Base-by-base conservation (phyloP, 2,113 vertebrate species). In the Leptodactylus fuscus region DNA sequence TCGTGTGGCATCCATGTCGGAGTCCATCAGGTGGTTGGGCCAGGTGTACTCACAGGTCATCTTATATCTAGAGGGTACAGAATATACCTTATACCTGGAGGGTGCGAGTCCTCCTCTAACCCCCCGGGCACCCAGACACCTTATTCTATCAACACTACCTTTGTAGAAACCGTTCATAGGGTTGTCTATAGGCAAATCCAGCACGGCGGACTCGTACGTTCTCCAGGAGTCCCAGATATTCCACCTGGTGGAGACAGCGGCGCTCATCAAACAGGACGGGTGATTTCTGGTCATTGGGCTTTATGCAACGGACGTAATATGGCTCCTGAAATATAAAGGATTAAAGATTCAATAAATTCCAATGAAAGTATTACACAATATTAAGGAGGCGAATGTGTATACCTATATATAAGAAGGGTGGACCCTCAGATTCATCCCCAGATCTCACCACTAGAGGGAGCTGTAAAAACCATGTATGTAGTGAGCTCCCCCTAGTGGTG, bases 41-140 rank as follows among this genome's bases (percentile, higher is more conserved):
- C 97, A 99, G 0, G 97, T 99, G 93, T 97, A 99, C 89, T 98
- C 97, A 0, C 97, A 98, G 0, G 97, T 99, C 97, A 99, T 99
- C 89, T 99, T 99, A 83, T 99, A 98, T 86, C 97, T 97, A 29
- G 38, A 41, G n/a, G 22, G 5, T 20, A 82, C 2, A 44, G 32
- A 53, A 46, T 44, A 71, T 11, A 71, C 2, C 7, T 32, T 34
- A 58, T 58, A n/a, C 6, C n/a, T 58, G 55, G 18, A 24, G 41
- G 41, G 41, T 5, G 41, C 41, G 41, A 44, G 4, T 5, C 4
- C 41, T 5, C 4, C 41, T 4, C 41, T 9, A 44, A 9, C 41
- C 4, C 41, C n/a, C 41, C 41, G 9, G 41, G 41, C 4, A 44
- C 9, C 4, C 4, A 7, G 7, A n/a, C 2, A n/a, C n/a, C n/a